Base-by-base conservation (phyloP, 1,140 invertebrate species). In the Holcopasites calliopsidis region DNA sequence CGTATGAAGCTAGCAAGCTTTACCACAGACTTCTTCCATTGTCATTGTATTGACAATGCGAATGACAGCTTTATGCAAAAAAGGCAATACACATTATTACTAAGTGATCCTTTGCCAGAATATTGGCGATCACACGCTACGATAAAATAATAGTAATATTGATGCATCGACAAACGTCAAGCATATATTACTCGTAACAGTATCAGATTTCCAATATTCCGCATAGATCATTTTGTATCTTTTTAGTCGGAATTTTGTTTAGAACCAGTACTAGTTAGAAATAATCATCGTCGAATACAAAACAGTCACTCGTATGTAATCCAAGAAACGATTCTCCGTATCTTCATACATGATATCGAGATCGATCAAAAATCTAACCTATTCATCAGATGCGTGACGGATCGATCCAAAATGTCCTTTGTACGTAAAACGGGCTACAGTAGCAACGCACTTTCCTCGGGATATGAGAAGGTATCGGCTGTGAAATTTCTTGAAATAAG, bases 401-500 rank as follows among this genome's bases (percentile, higher is more conserved):
- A 64, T 69, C 13, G 40, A 57, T 62, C 31, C 47, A 49, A 6
- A 57, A 28, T n/a, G 38, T 61, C 44, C 38, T 76, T 42, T 62
- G 28, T 40, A 57, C 35, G 42, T 50, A 47, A n/a, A 79, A 79
- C 21, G 4, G 44, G 33, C n/a, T 54, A 42, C 11, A 10, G 5
- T 70, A 42, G 42, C 60, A n/a, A 57, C 50, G 57, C 73, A 79
- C 77, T 70, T 69, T 57, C 23, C 44, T 64, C 8, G 21, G 28
- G 52, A 55, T 44, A n/a, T 35, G 58, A 47, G 35, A 61, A 54
- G 49, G 23, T 60, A 68, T 74, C 64, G 16, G 44, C n/a, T 62
- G 23, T 58, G 31, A 70, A 71, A 73, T 73, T 64, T 82, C 76
- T 82, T 77, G 62, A 76, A 68, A 79, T 79, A 82, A 79, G 47